Conservation (phyloP, 2,888 invertebrate genomes). For the Nesidiocoris tenuis region DNA sequence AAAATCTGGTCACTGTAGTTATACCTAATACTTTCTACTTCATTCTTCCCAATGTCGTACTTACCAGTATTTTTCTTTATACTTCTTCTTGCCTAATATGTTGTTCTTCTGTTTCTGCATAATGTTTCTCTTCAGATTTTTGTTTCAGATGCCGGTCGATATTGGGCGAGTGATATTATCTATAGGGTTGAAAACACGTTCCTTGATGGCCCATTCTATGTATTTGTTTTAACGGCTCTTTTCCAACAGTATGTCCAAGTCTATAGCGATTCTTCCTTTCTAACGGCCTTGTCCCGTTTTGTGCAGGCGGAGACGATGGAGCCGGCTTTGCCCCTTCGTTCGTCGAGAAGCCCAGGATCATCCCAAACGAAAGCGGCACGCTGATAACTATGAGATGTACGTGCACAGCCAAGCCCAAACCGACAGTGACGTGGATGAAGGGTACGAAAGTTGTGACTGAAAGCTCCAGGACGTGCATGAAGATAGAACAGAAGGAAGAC, state of each 20-base stretch:
- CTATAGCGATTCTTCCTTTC: background rate
- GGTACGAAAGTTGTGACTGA: slow-evolving; percentile 83
- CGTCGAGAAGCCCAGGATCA: slow-evolving; percentile 97
- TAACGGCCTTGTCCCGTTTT: too few relatives aligned
- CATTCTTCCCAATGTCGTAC: too few relatives aligned
- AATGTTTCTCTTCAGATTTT: slow-evolving; percentile 40
- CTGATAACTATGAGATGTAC: slow-evolving; percentile 96
- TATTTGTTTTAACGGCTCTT: background rate
- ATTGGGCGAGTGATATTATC: slow-evolving; percentile 1
- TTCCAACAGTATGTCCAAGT: background rate
- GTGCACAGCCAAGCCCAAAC: slow-evolving; percentile 92
- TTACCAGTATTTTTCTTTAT: background rate
- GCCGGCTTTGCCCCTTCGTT: slow-evolving; percentile 95
- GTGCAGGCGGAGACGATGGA: slow-evolving; percentile 81
- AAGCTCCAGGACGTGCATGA: slow-evolving; percentile 80
- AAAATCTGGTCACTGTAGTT: too few relatives aligned
- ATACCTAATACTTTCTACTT: too few relatives aligned
- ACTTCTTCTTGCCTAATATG: slow-evolving; percentile 1
- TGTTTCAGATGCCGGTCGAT: slow-evolving; percentile 46
- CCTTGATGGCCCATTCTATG: slow-evolving; percentile 5
- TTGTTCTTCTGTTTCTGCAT: slow-evolving; percentile 9
- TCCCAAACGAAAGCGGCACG: slow-evolving; percentile 96
- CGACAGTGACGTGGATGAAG: slow-evolving; percentile 92
- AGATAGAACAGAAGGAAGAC: slow-evolving; percentile 76
- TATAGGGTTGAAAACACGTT: background rate